Percentiles rank a stretch among this genome's conserved stretches.
Conservation (phyloP, 2,113 vertebrate species). For the Stegastes partitus region DNA sequence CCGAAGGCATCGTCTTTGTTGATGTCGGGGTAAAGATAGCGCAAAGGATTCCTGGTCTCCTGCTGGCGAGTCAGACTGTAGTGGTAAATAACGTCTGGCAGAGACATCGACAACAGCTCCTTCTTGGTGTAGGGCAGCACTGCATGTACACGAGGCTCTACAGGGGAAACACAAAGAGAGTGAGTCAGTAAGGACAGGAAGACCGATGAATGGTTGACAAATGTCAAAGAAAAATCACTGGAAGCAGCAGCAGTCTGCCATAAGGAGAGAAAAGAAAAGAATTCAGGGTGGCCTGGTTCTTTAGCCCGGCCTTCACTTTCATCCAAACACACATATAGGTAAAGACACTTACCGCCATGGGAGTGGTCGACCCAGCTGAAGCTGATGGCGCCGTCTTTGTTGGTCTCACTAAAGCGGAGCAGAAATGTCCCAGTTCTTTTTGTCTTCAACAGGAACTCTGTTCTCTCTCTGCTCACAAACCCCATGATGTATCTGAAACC, state of each 20-base stretch:
- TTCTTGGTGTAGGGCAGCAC: slow-evolving; percentile 92
- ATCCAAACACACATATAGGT: not conserved
- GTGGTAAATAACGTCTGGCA: slow-evolving; percentile 88
- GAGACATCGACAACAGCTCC: slow-evolving; percentile 86
- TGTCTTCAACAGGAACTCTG: slow-evolving; percentile 85
- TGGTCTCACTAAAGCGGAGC: slow-evolving; percentile 95
- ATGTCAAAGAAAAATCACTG: too few relatives aligned
- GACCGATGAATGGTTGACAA: too few relatives aligned
- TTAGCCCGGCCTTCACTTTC: not conserved
- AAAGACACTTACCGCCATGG: slow-evolving; percentile 78
- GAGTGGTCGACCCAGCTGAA: slow-evolving; percentile 94
- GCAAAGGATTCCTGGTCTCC: slow-evolving; percentile 89
- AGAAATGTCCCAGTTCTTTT: slow-evolving; percentile 90
- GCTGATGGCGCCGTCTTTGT: slow-evolving; percentile 92
- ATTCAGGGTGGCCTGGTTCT: too few relatives aligned
- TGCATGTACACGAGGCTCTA: slow-evolving; percentile 83
- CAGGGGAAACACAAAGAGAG: not conserved
- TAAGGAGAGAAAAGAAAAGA: too few relatives aligned
- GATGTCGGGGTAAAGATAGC: slow-evolving; percentile 91
- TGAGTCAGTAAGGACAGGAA: not conserved
- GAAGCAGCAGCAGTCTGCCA: too few relatives aligned
- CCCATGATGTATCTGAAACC: slow-evolving; percentile 90
- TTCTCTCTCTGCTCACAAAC: slow-evolving; percentile 91
- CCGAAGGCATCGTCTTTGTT: slow-evolving; percentile 90
- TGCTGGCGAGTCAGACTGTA: slow-evolving; percentile 89